Conservation (phyloP, 2,888 invertebrate genomes). For the Coenonympha arcania region DNA sequence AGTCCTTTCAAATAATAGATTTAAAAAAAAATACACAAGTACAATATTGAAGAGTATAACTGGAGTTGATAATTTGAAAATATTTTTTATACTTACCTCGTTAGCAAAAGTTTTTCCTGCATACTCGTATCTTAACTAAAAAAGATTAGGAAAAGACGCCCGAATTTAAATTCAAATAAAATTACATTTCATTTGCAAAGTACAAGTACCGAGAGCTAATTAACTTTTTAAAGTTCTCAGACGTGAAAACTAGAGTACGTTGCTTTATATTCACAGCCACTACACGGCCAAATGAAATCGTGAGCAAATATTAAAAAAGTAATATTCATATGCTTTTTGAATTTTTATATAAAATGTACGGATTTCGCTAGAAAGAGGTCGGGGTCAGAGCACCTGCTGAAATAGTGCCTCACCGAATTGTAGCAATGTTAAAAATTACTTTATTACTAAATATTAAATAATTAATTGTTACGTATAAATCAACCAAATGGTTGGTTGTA, state of each 20-base stretch:
- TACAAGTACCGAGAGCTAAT: constrained; percentile 17
- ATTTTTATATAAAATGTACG: background rate
- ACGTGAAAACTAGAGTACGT: constrained; percentile 15
- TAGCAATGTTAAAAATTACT: no score
- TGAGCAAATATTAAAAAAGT: constrained; percentile 20
- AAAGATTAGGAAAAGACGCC: background rate
- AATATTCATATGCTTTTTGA: constrained; percentile 6
- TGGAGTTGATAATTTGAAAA: no score
- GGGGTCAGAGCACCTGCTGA: no score
- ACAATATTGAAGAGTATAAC: no score
- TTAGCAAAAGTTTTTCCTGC: no score
- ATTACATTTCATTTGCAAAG: constrained; percentile 16
- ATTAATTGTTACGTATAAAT: no score
- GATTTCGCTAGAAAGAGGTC: constrained; percentile 33
- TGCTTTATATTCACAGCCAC: constrained; percentile 8
- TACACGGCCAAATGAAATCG: constrained; percentile 12
- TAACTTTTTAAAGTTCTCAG: constrained; percentile 21
- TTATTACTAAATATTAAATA: no score
- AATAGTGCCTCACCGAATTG: no score
- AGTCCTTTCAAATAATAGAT: no score
- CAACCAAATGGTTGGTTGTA: no score
- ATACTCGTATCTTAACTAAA: background rate
- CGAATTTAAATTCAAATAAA: background rate
- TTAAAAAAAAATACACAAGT: no score
- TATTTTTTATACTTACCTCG: no score